Evolutionary conservation across 2,888 invertebrate species (phyloP).

Genomic region (Ectemnius continuus): DNA sequence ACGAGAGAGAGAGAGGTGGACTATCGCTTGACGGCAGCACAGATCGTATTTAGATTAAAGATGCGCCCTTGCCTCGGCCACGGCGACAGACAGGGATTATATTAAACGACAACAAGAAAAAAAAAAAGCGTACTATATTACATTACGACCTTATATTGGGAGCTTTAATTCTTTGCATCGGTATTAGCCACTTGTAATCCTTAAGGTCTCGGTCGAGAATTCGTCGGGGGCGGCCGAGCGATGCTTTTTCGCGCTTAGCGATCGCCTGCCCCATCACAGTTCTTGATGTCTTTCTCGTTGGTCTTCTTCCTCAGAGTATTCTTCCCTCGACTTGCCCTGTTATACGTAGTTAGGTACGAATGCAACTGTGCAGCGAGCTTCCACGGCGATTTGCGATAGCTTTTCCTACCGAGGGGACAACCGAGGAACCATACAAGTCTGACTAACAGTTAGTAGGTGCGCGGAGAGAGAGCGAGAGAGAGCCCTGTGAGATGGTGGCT

Average conservation of each 20-base stretch:
- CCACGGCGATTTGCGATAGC: no score
- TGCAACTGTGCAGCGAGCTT: no score
- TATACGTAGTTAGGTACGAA: background rate
- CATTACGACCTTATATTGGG: conserved; percentile 26
- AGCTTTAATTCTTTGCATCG: conserved; percentile 40
- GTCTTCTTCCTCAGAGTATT: conserved; percentile 15
- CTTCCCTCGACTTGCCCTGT: conserved; percentile 24
- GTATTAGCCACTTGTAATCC: conserved; percentile 40
- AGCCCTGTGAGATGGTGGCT: no score
- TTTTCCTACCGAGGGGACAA: no score
- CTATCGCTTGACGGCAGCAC: conserved; percentile 31
- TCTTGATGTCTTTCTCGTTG: conserved; percentile 13
- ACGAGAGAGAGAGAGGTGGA: conserved; percentile 5
- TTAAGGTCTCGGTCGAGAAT: conserved; percentile 37
- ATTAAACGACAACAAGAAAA: conserved; percentile 4
- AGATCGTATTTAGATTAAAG: conserved; percentile 43
- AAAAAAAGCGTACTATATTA: conserved; percentile 34
- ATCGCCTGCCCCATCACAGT: background rate
- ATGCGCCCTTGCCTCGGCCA: conserved; percentile 19
- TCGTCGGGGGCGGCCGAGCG: conserved; percentile 25
- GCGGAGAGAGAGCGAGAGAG: no score
- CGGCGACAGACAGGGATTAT: conserved; percentile 42
- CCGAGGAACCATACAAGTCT: no score
- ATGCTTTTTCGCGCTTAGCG: conserved; percentile 19
- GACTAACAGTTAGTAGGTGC: no score